phyloP scores from a whole-genome alignment of 2,113 vertebrate species.

The Pimephales promelas region DNA sequence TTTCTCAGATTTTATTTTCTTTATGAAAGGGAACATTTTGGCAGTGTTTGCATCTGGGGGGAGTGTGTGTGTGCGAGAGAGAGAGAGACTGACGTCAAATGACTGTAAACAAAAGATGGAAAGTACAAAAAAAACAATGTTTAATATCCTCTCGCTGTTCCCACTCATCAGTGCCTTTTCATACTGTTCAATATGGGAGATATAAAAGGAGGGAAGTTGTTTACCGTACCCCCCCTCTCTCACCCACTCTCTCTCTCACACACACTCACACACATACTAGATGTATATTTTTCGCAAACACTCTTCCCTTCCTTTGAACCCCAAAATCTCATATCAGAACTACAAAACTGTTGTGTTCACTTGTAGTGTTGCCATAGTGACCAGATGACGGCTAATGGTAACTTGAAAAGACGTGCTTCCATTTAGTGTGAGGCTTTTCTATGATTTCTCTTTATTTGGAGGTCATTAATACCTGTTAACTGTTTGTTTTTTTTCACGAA shows the following conservation, averaged over 20 bases:
- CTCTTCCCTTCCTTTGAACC: slow-evolving; percentile 42
- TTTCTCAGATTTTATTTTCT: not conserved
- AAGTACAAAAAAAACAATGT: slow-evolving; percentile 40
- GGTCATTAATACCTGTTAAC: not conserved
- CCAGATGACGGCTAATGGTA: slow-evolving; percentile 42
- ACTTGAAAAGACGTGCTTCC: slow-evolving; percentile 22
- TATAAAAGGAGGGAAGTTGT: slow-evolving; percentile 39
- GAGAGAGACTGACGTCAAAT: slow-evolving; percentile 22
- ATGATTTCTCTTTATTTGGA: slow-evolving; percentile 6
- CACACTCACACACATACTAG: slow-evolving; percentile 36
- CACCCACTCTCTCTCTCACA: not conserved
- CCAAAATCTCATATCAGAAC: slow-evolving; percentile 34
- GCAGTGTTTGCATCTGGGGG: slow-evolving; percentile 10
- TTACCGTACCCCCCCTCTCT: not conserved
- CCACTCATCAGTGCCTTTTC: slow-evolving; percentile 50
- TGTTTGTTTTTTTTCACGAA: not conserved
- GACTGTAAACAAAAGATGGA: slow-evolving; percentile 33
- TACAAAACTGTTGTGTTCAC: slow-evolving; percentile 18
- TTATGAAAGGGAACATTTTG: not conserved
- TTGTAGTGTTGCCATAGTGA: slow-evolving; percentile 52
- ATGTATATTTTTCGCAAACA: slow-evolving; percentile 33
- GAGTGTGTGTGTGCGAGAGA: not conserved
- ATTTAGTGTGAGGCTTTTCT: slow-evolving; percentile 9
- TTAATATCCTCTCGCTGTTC: slow-evolving; percentile 39
- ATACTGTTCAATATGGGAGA: slow-evolving; percentile 33